Evolutionary conservation across 2,888 invertebrate species (phyloP).

Genomic region (Mactromeris polynyma): DNA sequence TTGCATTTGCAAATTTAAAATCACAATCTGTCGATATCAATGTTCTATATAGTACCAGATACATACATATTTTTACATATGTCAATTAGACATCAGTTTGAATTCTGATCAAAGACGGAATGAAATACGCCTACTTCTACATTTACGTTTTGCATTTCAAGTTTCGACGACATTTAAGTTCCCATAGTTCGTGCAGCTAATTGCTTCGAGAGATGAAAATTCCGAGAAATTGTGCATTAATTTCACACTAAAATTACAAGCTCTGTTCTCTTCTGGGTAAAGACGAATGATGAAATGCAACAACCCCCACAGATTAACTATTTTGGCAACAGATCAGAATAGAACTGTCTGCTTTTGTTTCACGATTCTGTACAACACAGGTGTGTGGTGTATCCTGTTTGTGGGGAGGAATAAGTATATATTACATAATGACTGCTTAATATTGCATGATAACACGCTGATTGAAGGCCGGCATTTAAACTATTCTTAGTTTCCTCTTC

Average conservation of each 20-base stretch:
- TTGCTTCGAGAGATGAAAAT: neutral
- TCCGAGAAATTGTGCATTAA: constrained; percentile 5
- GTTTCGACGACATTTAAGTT: neutral
- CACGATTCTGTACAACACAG: neutral
- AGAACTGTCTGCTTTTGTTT: neutral
- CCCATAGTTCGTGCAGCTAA: neutral
- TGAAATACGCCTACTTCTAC: neutral
- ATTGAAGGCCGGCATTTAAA: neutral
- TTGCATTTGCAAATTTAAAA: no score
- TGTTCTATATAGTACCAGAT: no score
- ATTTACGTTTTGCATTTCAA: neutral
- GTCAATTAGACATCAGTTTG: no score
- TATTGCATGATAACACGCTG: neutral
- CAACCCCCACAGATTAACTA: neutral
- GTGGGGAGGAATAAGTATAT: neutral
- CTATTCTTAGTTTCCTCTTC: neutral
- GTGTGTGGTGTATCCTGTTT: neutral
- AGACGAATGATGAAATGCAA: neutral
- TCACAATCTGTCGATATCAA: no score
- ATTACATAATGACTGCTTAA: neutral
- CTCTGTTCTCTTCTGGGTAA: neutral
- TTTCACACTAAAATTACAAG: neutral
- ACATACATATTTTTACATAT: no score
- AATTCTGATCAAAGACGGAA: no score
- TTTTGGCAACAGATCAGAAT: neutral